A percentile compares a stretch with the other conserved stretches of the same genome.
phyloP scores from a whole-genome alignment of 30 jellyfish, hydroid and myxozoan species.

The Catostylus mosaicus region DNA sequence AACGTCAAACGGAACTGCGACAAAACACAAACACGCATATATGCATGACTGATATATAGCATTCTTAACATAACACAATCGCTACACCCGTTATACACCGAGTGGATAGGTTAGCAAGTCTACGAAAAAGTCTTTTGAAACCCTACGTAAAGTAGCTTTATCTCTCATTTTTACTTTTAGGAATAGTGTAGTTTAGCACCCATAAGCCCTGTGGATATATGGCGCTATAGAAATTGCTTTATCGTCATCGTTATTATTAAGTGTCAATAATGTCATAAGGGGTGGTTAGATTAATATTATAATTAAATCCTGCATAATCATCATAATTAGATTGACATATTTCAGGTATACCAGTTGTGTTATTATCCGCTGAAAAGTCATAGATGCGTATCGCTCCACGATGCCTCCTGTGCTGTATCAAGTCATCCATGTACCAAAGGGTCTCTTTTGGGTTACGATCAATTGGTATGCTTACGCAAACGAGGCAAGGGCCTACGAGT shows the following conservation, averaged over 20 bases:
- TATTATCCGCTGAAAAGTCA: slow-evolving; percentile 56
- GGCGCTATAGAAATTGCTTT: no score
- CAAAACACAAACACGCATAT: no score
- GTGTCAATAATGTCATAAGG: slow-evolving; percentile 61
- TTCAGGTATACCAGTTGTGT: slow-evolving; percentile 53
- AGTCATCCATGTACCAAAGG: slow-evolving; percentile 79
- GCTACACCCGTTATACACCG: no score
- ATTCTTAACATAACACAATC: no score
- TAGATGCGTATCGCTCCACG: slow-evolving; percentile 79
- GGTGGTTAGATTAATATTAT: slow-evolving; percentile 54
- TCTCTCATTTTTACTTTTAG: no score
- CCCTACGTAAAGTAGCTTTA: no score
- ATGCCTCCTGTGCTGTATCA: slow-evolving; percentile 73
- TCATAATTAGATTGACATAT: slow-evolving; percentile 76
- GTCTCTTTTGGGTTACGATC: slow-evolving; percentile 67
- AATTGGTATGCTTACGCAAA: slow-evolving; percentile 55
- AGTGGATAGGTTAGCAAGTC: no score
- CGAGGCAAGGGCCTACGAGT: slow-evolving; percentile 45
- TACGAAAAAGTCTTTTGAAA: no score
- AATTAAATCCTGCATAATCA: slow-evolving; percentile 71
- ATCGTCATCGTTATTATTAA: neutral
- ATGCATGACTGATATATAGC: no score
- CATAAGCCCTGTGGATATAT: no score
- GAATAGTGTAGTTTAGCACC: no score
- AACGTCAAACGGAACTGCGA: no score